phyloP scores from a whole-genome alignment of 2,113 vertebrate genomes.

The Cranoglanis bouderius region DNA sequence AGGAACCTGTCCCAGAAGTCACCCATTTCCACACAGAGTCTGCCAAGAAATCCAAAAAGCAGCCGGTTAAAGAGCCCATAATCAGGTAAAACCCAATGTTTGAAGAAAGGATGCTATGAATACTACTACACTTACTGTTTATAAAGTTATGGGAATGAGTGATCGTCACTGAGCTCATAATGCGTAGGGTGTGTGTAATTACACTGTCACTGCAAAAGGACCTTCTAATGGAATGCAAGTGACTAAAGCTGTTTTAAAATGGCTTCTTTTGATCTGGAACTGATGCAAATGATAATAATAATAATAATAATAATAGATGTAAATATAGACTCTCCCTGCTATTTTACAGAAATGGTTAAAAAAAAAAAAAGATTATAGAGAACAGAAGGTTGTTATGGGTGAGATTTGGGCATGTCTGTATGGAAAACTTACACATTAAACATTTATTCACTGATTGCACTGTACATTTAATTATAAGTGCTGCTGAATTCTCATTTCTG shows the following conservation, averaged over 20 bases:
- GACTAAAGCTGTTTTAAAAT: background rate
- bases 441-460: too few species aligned
- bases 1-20: conserved; percentile 86
- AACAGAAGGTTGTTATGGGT: too few species aligned
- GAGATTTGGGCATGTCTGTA: too few species aligned
- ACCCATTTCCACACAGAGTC: conserved; percentile 85
- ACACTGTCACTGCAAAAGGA: background rate
- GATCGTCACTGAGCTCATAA: background rate
- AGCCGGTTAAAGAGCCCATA: conserved; percentile 82
- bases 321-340: too few species aligned
- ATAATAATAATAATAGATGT: too few species aligned
- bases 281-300: background rate
- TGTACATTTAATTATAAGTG: too few species aligned
- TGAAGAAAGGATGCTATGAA: background rate
- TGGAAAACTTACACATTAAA: too few species aligned
- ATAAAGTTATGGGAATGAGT: background rate
- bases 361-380: too few species aligned
- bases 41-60: conserved; percentile 92
- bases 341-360: too few species aligned
- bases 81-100: conserved; percentile 15
- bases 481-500: too few species aligned
- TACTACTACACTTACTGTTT: background rate
- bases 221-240: background rate
- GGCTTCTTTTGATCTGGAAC: background rate
- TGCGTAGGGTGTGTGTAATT: background rate